A percentile compares a stretch with the other conserved stretches of the same genome.
Evolutionary conservation across 1,140 invertebrate species (phyloP).

Genomic region (Mizuhopecten yessoensis): DNA sequence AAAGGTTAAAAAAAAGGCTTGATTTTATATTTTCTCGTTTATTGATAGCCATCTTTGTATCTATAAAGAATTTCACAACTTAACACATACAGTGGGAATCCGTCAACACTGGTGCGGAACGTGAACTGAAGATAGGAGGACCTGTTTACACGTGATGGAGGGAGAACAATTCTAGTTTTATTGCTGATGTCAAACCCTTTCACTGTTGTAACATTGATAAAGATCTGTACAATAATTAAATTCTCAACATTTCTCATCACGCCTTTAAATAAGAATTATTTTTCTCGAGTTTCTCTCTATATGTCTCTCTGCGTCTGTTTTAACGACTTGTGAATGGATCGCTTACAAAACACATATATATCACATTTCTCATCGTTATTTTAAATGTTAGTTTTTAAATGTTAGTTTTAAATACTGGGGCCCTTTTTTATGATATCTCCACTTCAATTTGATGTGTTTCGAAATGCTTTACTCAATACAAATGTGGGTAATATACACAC

Average conservation of each 20-base stretch:
- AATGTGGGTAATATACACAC: constrained; percentile 4
- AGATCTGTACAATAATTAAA: constrained; percentile 14
- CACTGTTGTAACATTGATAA: constrained; percentile 20
- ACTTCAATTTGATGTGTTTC: not conserved
- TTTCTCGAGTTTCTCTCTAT: not conserved
- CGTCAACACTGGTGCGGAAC: not conserved
- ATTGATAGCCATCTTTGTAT: constrained; percentile 35
- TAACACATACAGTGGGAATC: not conserved
- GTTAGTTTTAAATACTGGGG: not conserved
- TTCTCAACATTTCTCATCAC: constrained; percentile 28
- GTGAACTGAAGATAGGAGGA: not conserved
- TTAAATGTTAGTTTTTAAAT: constrained; percentile 34
- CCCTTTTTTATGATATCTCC: not conserved
- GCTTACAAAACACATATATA: not conserved
- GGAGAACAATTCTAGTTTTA: constrained; percentile 13
- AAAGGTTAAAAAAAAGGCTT: not conserved
- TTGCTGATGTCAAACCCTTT: not conserved
- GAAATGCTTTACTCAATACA: not conserved
- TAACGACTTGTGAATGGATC: constrained; percentile 18
- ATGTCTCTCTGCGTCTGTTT: not conserved
- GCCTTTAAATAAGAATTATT: not conserved
- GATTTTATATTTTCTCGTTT: constrained; percentile 36
- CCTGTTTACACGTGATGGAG: not conserved
- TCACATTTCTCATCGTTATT: not conserved
- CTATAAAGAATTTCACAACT: constrained; percentile 38